Conservation (phyloP, 2,888 invertebrate species). For the Zaprionus lineosus region DNA sequence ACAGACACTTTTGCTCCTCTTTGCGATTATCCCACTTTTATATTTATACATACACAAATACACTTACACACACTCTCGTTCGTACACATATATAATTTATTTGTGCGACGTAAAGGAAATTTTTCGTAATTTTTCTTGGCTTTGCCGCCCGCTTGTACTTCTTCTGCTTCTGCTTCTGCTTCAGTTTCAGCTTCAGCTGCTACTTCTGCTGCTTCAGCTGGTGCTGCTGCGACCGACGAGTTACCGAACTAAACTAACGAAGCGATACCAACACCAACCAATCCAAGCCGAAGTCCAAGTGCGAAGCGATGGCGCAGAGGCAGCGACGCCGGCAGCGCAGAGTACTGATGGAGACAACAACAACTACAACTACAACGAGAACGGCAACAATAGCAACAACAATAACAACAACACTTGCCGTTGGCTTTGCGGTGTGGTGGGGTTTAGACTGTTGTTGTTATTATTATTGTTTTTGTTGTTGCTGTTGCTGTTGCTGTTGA, state of each 20-base stretch:
- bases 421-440: slow-evolving; percentile 38
- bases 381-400: slow-evolving; percentile 42
- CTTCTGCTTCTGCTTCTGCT: slow-evolving; percentile 14
- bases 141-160: slow-evolving; percentile 46
- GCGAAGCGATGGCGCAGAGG: slow-evolving; percentile 41
- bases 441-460: too few relatives aligned
- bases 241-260: slow-evolving; percentile 81
- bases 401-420: slow-evolving; percentile 34
- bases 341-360: slow-evolving; percentile 18
- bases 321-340: slow-evolving; percentile 11
- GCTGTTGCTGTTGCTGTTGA: too few relatives aligned
- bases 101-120: slow-evolving; percentile 41
- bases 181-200: slow-evolving; percentile 14
- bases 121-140: slow-evolving; percentile 52
- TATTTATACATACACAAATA: slow-evolving; percentile 13
- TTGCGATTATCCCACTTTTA: slow-evolving; percentile 18
- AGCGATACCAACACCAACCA: slow-evolving; percentile 57
- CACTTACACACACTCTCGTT: slow-evolving; percentile 13
- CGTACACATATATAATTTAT: slow-evolving; percentile 41
- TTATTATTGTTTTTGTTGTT: too few relatives aligned
- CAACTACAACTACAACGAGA: slow-evolving; percentile 32
- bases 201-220: slow-evolving; percentile 21
- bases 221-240: slow-evolving; percentile 79
- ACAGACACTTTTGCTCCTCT: slow-evolving; percentile 13
- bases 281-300: slow-evolving; percentile 61